A percentile compares a stretch with the other conserved stretches of the same genome.
These are phyloP conservation scores for Selenia dentaria DNA, from an alignment of 2,888 invertebrate species.

Conservation along the genomic window DNA sequence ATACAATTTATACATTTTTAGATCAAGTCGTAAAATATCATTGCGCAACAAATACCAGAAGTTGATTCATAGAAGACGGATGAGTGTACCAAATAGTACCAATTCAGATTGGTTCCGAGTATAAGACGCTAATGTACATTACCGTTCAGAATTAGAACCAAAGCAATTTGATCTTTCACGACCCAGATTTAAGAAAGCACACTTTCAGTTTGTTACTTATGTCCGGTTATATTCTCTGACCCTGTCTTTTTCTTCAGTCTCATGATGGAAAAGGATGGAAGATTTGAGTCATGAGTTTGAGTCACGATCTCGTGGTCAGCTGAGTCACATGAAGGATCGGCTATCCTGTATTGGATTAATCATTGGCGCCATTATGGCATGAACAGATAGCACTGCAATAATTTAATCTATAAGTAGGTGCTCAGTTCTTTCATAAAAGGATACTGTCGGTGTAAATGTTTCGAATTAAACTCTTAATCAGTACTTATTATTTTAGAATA, in stretches of 20 bases:
- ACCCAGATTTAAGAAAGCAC: conserved; percentile 25
- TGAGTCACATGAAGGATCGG: conserved; percentile 65
- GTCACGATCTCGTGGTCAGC: conserved; percentile 60
- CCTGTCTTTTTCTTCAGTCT: conserved; percentile 34
- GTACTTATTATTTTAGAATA: too few species aligned
- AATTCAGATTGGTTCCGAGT: conserved; percentile 41
- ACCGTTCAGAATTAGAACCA: conserved; percentile 46
- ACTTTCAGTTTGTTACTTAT: conserved; percentile 17
- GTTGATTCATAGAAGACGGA: conserved; percentile 29
- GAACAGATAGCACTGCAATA: conserved; percentile 24
- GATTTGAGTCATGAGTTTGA: conserved; percentile 52
- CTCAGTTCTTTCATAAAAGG: not conserved
- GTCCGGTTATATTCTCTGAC: conserved; percentile 1
- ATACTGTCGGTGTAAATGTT: conserved; percentile 8
- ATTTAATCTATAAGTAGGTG: conserved; percentile 4
- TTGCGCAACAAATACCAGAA: conserved; percentile 29
- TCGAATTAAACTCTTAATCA: not conserved
- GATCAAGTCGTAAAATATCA: conserved; percentile 10
- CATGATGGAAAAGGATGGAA: conserved; percentile 37
- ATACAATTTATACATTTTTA: too few species aligned
- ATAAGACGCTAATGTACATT: conserved; percentile 38
- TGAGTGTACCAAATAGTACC: conserved; percentile 27
- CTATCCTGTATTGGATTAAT: conserved; percentile 46
- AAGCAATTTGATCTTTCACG: conserved; percentile 39
- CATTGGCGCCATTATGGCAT: conserved; percentile 46